Conservation (phyloP, 2,888 invertebrate genomes). For the Hirudinaria manillensis region DNA sequence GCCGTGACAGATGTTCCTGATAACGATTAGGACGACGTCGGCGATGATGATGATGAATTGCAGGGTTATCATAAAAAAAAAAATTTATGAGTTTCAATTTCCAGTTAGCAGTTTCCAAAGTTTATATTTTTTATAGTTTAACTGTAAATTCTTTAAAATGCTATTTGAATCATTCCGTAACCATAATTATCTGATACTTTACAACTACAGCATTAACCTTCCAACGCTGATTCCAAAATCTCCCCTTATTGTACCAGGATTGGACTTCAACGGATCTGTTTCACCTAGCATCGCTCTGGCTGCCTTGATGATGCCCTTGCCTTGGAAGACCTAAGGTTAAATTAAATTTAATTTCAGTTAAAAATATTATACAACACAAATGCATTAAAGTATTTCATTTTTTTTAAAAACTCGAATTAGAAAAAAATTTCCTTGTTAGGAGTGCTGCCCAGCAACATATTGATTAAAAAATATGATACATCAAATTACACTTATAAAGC, state of each 20-base stretch:
- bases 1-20: conserved; percentile 88
- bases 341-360: background rate
- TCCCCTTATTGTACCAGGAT: conserved; percentile 93
- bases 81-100: too few species aligned
- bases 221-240: conserved; percentile 92
- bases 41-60: too few species aligned
- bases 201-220: conserved; percentile 51
- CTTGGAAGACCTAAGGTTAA: conserved; percentile 74
- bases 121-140: too few species aligned
- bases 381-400: background rate
- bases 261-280: conserved; percentile 89
- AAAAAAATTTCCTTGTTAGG: background rate
- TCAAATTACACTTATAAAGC: too few species aligned
- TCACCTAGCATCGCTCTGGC: conserved; percentile 92
- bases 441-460: too few species aligned
- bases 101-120: too few species aligned
- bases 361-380: background rate
- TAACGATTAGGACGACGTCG: too few species aligned
- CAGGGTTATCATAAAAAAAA: too few species aligned
- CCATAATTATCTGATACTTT: too few species aligned
- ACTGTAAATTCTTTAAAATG: too few species aligned
- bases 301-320: conserved; percentile 84
- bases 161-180: too few species aligned
- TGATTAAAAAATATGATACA: too few species aligned
- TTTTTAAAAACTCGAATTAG: background rate